Base-by-base conservation (phyloP, 1,140 invertebrate species). In the Berghia stephanieae region DNA sequence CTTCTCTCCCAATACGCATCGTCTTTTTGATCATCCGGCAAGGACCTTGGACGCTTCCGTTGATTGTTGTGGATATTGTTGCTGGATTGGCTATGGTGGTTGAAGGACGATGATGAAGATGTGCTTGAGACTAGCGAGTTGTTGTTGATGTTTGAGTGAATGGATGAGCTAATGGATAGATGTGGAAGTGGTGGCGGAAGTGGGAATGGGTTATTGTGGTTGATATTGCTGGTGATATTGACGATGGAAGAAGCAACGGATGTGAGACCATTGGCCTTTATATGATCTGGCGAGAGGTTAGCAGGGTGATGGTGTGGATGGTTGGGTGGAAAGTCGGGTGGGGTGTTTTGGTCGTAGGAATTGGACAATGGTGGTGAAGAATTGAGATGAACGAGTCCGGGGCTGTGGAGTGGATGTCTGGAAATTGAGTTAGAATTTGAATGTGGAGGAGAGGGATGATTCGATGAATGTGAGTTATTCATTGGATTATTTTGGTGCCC, bases 1-100 rank as follows among this genome's bases (percentile, higher is more conserved):
- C 97, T 90, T 76, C 96, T 91, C 84, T 96, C 95, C 90, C 93
- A 94, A 85, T 98, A 98, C 0, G 93, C 93, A 0, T 93, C 92
- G 85, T 97, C 95, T 85, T 95, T 95, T 34, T 85, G 85, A 10
- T 88, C 84, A 43, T 88, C 87, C 10, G 88, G 88, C 5, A 88
- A 24, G 16, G 60, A 66, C 6, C 74, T 73, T 8, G 78, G 75
- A 18, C 75, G 57, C 68, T 79, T 77, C 2, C 76, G 63, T 13
- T 77, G 57, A 40, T 49, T 60, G 2, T 21, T 44, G 24, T 24
- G 31, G 6, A 13, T 21, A 3, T 24, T 38, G 42, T n/a, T n/a
- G n/a, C n/a, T n/a, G n/a, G n/a, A n/a, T n/a, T n/a, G n/a, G n/a
- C n/a, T n/a, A n/a, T n/a, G n/a, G n/a, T n/a, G n/a, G n/a, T n/a